These are phyloP conservation scores for Drosophila nr. perissopoda DNA, from an alignment of 2,888 invertebrate species.

Conservation along the genomic window DNA sequence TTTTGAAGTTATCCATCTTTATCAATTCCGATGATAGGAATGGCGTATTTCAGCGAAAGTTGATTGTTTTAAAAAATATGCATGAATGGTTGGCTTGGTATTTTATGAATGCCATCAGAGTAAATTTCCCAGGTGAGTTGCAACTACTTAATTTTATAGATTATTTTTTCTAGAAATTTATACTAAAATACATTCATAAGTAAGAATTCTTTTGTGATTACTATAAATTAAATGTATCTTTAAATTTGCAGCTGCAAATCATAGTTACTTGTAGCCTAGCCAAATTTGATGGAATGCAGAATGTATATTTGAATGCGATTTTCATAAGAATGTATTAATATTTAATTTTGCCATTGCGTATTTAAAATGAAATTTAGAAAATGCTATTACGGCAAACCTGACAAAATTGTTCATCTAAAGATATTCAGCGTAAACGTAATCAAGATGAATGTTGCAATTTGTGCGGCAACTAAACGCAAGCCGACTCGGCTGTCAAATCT, in stretches of 20 bases:
- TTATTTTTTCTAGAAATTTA: neutral
- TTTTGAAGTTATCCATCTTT: slow-evolving; percentile 7
- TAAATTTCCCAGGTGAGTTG: neutral
- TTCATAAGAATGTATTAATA: neutral
- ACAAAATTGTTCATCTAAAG: slow-evolving; percentile 49
- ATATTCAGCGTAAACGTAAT: slow-evolving; percentile 67
- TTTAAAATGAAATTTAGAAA: slow-evolving; percentile 6
- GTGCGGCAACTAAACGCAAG: slow-evolving; percentile 48
- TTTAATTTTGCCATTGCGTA: neutral
- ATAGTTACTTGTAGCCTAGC: neutral
- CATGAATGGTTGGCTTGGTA: neutral
- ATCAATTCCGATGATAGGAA: neutral
- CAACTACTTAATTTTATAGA: neutral
- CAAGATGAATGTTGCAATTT: slow-evolving; percentile 79
- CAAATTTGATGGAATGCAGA: neutral
- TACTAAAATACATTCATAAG: neutral
- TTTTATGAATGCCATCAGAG: neutral
- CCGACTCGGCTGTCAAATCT: slow-evolving; percentile 71
- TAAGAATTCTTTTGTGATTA: neutral
- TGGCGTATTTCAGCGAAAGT: neutral
- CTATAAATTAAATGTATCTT: neutral
- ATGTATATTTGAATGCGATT: neutral
- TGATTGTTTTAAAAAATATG: neutral
- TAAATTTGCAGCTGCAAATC: neutral
- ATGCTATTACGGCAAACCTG: slow-evolving; percentile 31